Evolutionary conservation across 1,140 invertebrate genomes (phyloP), one percentile per base, ranked within the genome.

Genomic region (Drosophila sturtevanti): DNA sequence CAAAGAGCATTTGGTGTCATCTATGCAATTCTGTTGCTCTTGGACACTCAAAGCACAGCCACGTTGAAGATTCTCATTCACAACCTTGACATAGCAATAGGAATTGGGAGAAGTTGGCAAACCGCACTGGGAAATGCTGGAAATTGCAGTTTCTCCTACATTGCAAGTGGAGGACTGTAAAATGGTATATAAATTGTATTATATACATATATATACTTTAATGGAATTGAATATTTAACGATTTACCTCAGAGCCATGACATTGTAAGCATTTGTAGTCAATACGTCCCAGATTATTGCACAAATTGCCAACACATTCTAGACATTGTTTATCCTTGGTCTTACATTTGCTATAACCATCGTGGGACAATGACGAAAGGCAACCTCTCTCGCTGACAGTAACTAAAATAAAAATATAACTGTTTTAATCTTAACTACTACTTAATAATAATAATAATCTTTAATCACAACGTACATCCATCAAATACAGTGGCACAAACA

Each of bases 241-340:
- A 68, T 68, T 71, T 51, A 90, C 90, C 10, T 79, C 67, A 1
- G 69, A 78, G 6, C 81, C 79, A 22, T 16, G 58, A 66, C 90
- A 91, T n/a, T 90, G 74, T 22, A 91, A 60, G 60, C 90, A 91
- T 35, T 71, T 72, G 34, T 78, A 84, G 48, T 91, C 90, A 31
- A 34, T 38, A 16, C 85, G 85, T 44, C 90, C 90, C 55, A 63
- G 66, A 54, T 81, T 77, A 58, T 91, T 91, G 72, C 90, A 91
- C 24, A 89, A 35, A 22, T 84, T 56, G 0, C 81, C 87, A 34
- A 35, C 76, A 54, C 90, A 91, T 41, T 81, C 79, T 1, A 72
- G 69, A 31, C 90, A 91, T 31, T 90, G 79, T 31, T 64, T 34
- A 52, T 72, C 52, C 58, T 52, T 44, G 1, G 69, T 12, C 9